Evolutionary conservation across 2,888 invertebrate species (phyloP), one percentile per base, ranked within the genome.

Genomic region (Antheraea yamamai): DNA sequence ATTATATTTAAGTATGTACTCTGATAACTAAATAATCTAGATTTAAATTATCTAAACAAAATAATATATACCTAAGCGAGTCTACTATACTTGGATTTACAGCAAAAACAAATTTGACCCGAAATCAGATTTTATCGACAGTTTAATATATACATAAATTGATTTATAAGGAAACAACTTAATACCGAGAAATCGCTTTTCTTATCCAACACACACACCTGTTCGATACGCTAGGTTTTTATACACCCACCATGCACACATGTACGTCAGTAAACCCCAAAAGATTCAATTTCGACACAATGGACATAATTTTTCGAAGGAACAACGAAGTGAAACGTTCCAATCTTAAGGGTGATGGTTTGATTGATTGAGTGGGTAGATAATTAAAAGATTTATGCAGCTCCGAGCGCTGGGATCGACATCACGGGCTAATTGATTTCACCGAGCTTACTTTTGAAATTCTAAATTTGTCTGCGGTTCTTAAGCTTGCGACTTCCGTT

Each of bases 341-440:
- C 80, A 80, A 79, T 79, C 70, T 70, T 55, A 77, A 82, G 82
- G 80, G 80, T 82, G 83, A 85, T 84, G 83, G 82, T 82, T 82
- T 87, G 86, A 87, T 91, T 90, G 90, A 90, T 90, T 87, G 86
- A 86, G 85, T 83, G 85, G 87, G 87, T 86, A 88, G 85, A 83
- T 90, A 92, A 92, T 92, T 92, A 91, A 88, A 88, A 88, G 87
- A 86, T 89, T 88, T 87, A 85, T 86, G 83, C 85, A 80, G 78
- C 78, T 78, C 78, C 71, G 35, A 80, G 78, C 82, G 82, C 83
- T 88, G 88, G 86, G 85, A 85, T 84, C 85, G 85, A 86, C 88
- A 87, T 80, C 89, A 90, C 89, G 89, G 85, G 85, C 83, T 92
- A 94, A 94, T 94, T 93, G 94, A 94, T 94, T 94, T 92, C 80